A percentile compares a stretch with the other conserved stretches of the same genome.
These are phyloP conservation scores for Pelecanus crispus DNA, from an alignment of 2,113 vertebrate species.

Conservation along the genomic window DNA sequence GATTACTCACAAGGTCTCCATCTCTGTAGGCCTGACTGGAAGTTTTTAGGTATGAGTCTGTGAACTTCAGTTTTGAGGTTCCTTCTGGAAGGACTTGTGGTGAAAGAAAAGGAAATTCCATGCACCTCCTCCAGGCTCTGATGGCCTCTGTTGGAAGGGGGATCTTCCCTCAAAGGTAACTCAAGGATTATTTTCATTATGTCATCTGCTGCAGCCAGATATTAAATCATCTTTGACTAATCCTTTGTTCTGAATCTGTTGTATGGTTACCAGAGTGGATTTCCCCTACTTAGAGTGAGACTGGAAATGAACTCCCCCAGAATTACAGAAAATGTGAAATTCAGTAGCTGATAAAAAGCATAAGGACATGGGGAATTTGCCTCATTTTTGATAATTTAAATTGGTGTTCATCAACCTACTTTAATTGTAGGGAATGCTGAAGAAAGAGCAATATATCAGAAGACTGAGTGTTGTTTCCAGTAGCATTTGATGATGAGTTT, in stretches of 20 bases:
- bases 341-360: background rate
- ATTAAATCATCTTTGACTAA: background rate
- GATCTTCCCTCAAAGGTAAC: background rate
- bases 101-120: background rate
- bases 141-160: background rate
- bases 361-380: background rate
- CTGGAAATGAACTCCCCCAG: background rate
- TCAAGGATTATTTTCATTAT: background rate
- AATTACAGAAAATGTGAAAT: background rate
- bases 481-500: background rate
- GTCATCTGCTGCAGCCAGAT: background rate
- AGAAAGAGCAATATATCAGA: background rate
- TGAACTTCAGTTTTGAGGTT: background rate
- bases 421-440: background rate
- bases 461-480: background rate
- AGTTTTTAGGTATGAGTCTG: background rate
- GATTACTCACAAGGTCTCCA: background rate
- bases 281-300: background rate
- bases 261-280: background rate
- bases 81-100: background rate
- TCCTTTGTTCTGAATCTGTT: background rate
- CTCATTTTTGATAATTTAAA: background rate
- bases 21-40: background rate
- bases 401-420: background rate
- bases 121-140: background rate